Evolutionary conservation across 2,113 vertebrate genomes (phyloP), one percentile per base, ranked within the genome.

Genomic region (Natator depressus): DNA sequence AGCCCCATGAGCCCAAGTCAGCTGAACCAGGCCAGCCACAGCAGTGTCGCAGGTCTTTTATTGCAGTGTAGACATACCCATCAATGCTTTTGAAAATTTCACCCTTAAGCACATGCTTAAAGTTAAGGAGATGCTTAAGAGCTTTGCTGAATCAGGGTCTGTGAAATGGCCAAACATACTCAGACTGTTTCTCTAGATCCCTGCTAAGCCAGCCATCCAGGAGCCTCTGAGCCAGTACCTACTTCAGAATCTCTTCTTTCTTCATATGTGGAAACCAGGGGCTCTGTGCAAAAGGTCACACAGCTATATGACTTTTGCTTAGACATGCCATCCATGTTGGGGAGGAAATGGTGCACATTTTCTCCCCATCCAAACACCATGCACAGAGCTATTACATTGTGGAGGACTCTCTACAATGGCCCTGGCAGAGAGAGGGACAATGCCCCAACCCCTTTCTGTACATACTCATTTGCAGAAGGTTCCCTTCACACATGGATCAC

Each of bases 311-410:
- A 35, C 38, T 1, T 0, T 47, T 84, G 55, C 31, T 82, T 13
- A 31, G 57, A 2, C n/a, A 13, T 31, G 2, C 2, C 1, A 20
- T 69, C 16, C 17, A 20, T n/a, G 42, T 46, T 8, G 35, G 78
- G 35, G 35, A 46, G 42, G 7, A 62, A 13, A 31, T 10, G 47
- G 42, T 1, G 8, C 19, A 53, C 3, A 0, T 54, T 75, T 13
- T n/a, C 14, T 5, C 29, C 38, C n/a, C 24, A 82, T 9, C 54
- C 80, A 38, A 14, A 5, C 9, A 8, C 81, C 80, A 17, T 2
- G 5, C 0, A 0, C 51, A 27, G 94, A 47, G 24, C 22, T 12
- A 12, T 76, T 76, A 46, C 38, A 31, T 17, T 92, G 25, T 0
- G 0, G 72, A 91, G 31, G 62, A 10, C 47, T 42, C 38, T 11